phyloP scores from a whole-genome alignment of 2,888 invertebrate species.

The Gibbula magus region DNA sequence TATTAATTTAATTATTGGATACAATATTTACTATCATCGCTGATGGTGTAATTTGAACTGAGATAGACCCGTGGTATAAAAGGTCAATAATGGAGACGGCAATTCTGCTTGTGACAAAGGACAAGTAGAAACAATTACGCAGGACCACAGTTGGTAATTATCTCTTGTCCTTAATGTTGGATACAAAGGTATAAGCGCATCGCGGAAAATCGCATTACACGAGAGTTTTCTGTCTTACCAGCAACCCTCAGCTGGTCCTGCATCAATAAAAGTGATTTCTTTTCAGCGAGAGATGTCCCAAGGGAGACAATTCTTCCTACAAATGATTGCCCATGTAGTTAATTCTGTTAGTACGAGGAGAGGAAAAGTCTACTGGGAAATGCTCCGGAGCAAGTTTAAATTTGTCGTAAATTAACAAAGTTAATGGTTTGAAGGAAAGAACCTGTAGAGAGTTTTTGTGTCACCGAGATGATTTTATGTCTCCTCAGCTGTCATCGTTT shows the following conservation, averaged over 20 bases:
- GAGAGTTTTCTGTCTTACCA: slow-evolving; percentile 5
- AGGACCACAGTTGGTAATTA: background rate
- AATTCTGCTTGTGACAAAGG: too few species aligned
- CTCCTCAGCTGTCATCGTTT: too few species aligned
- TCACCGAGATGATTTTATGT: too few species aligned
- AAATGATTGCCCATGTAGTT: slow-evolving; percentile 12
- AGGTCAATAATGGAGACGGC: too few species aligned
- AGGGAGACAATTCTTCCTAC: slow-evolving; percentile 1
- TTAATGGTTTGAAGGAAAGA: too few species aligned
- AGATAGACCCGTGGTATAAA: too few species aligned
- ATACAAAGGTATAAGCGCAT: background rate
- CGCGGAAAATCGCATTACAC: background rate
- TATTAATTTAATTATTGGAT: too few species aligned
- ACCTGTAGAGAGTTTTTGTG: too few species aligned
- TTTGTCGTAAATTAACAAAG: background rate
- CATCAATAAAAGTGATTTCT: slow-evolving; percentile 4
- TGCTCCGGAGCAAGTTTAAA: background rate
- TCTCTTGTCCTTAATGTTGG: background rate
- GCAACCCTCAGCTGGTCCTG: background rate
- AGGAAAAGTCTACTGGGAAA: background rate
- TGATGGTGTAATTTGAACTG: too few species aligned
- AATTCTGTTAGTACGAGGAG: background rate
- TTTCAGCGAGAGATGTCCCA: background rate
- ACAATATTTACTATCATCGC: too few species aligned
- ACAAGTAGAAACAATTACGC: background rate